A percentile compares a stretch with the other conserved stretches of the same genome.
Conservation (phyloP, 2,888 invertebrate species). For the Tenthredo livida region DNA sequence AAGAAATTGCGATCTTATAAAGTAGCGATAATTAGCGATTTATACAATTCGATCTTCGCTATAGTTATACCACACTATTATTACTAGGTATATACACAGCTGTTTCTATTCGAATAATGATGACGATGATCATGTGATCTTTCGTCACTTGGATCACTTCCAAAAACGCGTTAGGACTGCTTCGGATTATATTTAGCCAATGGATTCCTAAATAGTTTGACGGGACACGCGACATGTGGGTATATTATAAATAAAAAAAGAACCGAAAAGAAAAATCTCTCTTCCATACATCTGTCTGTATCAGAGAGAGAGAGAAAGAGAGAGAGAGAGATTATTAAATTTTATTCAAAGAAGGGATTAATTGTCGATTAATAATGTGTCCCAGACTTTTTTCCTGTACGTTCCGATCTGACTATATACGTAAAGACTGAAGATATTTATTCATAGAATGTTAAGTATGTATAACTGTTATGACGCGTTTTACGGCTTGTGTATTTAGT, state of each 20-base stretch:
- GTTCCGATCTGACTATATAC: too few relatives aligned
- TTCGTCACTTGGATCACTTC: conserved; percentile 45
- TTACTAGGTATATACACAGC: background rate
- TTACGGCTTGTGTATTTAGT: background rate
- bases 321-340: too few relatives aligned
- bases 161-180: background rate
- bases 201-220: conserved; percentile 20
- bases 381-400: too few relatives aligned
- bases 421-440: background rate
- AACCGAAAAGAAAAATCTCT: too few relatives aligned
- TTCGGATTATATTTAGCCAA: conserved; percentile 4
- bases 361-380: too few relatives aligned
- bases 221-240: background rate
- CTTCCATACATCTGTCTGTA: too few relatives aligned
- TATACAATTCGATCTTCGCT: background rate
- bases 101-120: background rate
- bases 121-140: conserved; percentile 16
- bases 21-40: background rate
- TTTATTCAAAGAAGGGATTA: too few relatives aligned
- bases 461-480: background rate
- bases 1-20: background rate
- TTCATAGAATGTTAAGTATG: background rate
- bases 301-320: too few relatives aligned
- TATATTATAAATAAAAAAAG: background rate
- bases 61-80: background rate